Percentiles rank a stretch among this genome's conserved stretches.
Conservation (phyloP, 1,140 invertebrate genomes). For the Drosophila repleta region DNA sequence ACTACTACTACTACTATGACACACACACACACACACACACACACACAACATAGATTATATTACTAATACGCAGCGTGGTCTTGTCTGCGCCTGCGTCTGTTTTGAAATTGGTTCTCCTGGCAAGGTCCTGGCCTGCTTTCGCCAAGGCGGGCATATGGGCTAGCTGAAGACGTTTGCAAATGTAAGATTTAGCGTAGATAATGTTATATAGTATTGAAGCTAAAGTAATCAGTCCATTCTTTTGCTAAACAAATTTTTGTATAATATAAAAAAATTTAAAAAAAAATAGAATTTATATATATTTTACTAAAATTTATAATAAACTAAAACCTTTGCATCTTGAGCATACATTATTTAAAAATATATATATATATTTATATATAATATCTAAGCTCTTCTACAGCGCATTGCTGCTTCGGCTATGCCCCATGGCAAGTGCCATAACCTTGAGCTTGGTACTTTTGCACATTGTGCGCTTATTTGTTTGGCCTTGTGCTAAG, state of each 20-base stretch:
- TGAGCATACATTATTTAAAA: not conserved
- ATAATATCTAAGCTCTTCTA: not conserved
- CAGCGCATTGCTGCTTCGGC: conserved; percentile 1
- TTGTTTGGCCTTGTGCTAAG: conserved; percentile 48
- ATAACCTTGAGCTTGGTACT: conserved; percentile 48
- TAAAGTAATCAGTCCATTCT: too few relatives aligned
- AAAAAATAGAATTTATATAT: too few relatives aligned
- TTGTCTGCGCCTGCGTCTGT: conserved; percentile 45
- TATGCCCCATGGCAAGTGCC: not conserved
- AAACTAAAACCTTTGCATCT: too few relatives aligned
- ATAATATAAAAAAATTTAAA: too few relatives aligned
- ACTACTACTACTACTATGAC: conserved; percentile 10
- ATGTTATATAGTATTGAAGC: too few relatives aligned
- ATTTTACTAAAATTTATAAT: too few relatives aligned
- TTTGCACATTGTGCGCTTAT: conserved; percentile 44
- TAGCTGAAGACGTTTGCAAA: not conserved
- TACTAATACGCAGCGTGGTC: conserved; percentile 31
- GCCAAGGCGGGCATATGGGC: conserved; percentile 2
- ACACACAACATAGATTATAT: conserved; percentile 8
- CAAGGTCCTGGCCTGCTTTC: conserved; percentile 8
- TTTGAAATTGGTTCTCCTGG: conserved; percentile 39
- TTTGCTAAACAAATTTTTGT: too few relatives aligned
- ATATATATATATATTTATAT: not conserved
- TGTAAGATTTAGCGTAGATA: too few relatives aligned
- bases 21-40: conserved; percentile 11